phyloP scores from a whole-genome alignment of 2,888 invertebrate genomes.

The Xestia rhomboidea region DNA sequence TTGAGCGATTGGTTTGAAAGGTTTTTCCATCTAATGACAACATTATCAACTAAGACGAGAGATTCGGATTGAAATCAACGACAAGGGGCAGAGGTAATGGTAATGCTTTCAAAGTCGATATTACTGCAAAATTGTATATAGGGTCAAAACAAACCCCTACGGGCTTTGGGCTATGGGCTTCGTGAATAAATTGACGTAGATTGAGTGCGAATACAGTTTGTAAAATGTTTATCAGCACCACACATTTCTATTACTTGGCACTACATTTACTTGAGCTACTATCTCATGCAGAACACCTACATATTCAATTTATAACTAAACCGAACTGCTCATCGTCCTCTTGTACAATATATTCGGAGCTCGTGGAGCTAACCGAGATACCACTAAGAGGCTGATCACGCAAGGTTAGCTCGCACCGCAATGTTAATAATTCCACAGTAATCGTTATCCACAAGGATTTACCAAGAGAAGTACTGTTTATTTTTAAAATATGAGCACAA shows the following conservation, averaged over 20 bases:
- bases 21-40: neutral
- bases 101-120: neutral
- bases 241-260: neutral
- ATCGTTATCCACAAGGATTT: slow-evolving; percentile 15
- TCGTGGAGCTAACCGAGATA: slow-evolving; percentile 15
- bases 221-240: neutral
- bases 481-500: neutral
- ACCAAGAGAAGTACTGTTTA: slow-evolving; percentile 12
- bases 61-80: neutral
- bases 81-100: neutral
- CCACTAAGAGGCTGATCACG: slow-evolving; percentile 8
- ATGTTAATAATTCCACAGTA: neutral
- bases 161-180: no score
- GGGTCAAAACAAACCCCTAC: neutral
- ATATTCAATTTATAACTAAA: slow-evolving; percentile 12
- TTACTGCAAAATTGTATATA: neutral
- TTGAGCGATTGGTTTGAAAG: neutral
- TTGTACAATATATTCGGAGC: slow-evolving; percentile 5
- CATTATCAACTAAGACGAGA: neutral
- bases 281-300: neutral
- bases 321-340: slow-evolving; percentile 2
- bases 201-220: neutral
- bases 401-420: neutral
- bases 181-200: neutral
- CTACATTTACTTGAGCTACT: neutral